Evolutionary conservation across 1,140 invertebrate genomes (phyloP).

Genomic region (Drosophila ambigua): DNA sequence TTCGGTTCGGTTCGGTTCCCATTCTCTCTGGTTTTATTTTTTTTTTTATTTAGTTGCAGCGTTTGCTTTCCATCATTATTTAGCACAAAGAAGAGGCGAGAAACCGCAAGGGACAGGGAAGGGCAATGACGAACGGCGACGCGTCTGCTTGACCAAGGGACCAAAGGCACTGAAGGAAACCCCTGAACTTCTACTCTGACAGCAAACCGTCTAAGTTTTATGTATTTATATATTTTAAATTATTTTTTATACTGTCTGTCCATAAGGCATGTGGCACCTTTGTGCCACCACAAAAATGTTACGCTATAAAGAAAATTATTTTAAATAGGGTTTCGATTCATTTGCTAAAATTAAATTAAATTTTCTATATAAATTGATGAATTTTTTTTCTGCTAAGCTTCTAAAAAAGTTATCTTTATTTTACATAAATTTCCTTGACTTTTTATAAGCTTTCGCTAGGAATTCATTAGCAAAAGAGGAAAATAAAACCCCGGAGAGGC

Average conservation of each 20-base stretch:
- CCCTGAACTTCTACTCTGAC: constrained; percentile 4
- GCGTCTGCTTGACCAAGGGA: constrained; percentile 17
- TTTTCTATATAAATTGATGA: too few relatives aligned
- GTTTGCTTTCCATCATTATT: constrained; percentile 80
- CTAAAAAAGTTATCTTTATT: too few relatives aligned
- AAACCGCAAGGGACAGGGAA: constrained; percentile 54
- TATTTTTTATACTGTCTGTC: neutral
- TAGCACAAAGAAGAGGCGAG: constrained; percentile 72
- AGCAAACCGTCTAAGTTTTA: constrained; percentile 1
- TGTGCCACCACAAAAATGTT: too few relatives aligned
- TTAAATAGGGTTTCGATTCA: too few relatives aligned
- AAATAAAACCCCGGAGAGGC: neutral
- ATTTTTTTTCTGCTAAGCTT: neutral
- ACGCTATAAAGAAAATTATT: too few relatives aligned
- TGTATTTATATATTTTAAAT: constrained; percentile 11
- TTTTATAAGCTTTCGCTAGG: too few relatives aligned
- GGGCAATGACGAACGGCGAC: constrained; percentile 28
- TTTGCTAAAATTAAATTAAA: too few relatives aligned
- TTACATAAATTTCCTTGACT: too few relatives aligned
- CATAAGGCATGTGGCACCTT: too few relatives aligned
- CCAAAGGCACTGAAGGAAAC: constrained; percentile 6
- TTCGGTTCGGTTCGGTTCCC: constrained; percentile 16
- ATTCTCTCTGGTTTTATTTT: constrained; percentile 34
- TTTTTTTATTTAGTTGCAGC: constrained; percentile 43
- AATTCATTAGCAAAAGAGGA: constrained; percentile 6